A percentile compares a stretch with the other conserved stretches of the same genome.
These are phyloP conservation scores for Megalops atlanticus DNA, from an alignment of 2,113 vertebrate genomes.

Conservation along the genomic window DNA sequence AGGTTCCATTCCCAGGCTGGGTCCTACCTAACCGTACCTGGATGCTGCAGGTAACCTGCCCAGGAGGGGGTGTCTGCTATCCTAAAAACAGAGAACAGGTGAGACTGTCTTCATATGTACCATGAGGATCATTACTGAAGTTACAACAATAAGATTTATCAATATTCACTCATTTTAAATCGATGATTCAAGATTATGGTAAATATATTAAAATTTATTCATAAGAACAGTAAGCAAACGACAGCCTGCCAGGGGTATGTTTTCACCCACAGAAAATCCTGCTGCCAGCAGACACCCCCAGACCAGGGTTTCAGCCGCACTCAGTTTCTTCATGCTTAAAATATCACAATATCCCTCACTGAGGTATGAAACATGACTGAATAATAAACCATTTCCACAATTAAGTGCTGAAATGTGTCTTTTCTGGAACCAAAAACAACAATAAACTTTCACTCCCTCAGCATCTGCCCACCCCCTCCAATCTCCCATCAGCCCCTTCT, in stretches of 20 bases:
- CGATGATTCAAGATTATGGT: background rate
- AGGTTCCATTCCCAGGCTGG: no score
- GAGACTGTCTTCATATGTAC: no score
- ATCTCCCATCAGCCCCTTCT: background rate
- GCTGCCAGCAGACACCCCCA: no score
- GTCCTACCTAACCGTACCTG: no score
- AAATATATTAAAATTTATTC: background rate
- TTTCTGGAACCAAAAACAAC: no score
- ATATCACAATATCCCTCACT: background rate
- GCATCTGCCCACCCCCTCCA: background rate
- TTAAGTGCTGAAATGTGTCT: constrained; percentile 9
- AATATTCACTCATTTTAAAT: no score
- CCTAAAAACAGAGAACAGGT: no score
- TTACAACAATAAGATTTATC: no score
- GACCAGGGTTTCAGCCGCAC: no score
- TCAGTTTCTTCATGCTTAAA: background rate
- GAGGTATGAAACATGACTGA: background rate
- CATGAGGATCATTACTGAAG: no score
- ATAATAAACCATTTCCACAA: background rate
- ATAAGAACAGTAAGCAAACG: background rate
- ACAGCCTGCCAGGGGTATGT: background rate
- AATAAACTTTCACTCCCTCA: background rate
- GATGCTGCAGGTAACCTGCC: no score
- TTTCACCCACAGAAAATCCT: background rate
- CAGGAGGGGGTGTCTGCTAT: no score